Evolutionary conservation across 2,797 vertebrate genomes (phyloP).

Genomic region (Arctocebus calabarensis): DNA sequence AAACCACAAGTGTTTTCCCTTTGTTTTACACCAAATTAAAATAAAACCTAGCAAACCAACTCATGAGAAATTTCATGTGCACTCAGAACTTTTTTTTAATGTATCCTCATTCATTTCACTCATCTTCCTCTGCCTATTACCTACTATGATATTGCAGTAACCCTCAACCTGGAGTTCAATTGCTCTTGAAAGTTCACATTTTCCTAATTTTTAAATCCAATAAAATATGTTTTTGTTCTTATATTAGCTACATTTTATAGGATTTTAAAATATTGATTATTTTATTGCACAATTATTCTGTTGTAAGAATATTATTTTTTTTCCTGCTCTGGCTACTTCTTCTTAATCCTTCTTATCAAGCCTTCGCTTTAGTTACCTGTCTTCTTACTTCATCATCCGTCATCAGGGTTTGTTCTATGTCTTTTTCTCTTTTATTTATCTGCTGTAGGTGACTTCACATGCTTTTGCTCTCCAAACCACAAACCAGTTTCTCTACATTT

Average conservation of each 20-base stretch:
- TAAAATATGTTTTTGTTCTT: neutral
- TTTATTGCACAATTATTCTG: neutral
- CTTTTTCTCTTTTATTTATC: neutral
- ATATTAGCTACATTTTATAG: neutral
- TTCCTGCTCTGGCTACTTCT: neutral
- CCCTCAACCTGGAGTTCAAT: neutral
- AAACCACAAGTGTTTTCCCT: neutral
- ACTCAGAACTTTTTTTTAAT: neutral
- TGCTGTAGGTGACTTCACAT: neutral
- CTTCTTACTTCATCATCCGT: neutral
- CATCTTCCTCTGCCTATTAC: neutral
- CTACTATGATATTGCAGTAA: too few species aligned
- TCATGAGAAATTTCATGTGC: neutral
- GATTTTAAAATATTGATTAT: neutral
- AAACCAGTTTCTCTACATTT: too few species aligned
- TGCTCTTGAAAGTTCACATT: neutral
- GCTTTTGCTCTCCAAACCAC: neutral
- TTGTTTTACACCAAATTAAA: neutral
- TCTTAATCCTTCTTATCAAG: neutral
- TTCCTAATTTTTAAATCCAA: neutral
- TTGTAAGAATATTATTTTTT: neutral
- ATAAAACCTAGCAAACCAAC: neutral
- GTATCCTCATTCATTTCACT: neutral
- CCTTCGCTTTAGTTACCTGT: neutral
- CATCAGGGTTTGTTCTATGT: neutral